Evolutionary conservation across 2,888 invertebrate species (phyloP).

Genomic region (Plagiodera versicolora): DNA sequence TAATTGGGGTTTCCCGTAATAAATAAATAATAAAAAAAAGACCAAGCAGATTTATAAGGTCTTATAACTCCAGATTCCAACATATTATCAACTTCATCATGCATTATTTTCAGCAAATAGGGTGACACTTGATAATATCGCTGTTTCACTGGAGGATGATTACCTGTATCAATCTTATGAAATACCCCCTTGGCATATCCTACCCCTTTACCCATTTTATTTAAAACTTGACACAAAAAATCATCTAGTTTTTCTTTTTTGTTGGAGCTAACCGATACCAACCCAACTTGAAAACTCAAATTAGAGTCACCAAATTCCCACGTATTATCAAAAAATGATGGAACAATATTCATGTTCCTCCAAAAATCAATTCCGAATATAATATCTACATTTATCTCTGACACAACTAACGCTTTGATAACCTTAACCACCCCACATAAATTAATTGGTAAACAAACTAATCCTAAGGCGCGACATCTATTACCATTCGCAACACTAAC

Average conservation of each 20-base stretch:
- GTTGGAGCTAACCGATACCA: background rate
- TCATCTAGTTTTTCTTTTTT: background rate
- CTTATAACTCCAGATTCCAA: conserved; percentile 17
- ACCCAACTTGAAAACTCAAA: background rate
- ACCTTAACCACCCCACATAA: conserved; percentile 13
- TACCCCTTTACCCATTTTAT: conserved; percentile 8
- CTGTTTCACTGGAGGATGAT: conserved; percentile 22
- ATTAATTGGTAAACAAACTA: conserved; percentile 12
- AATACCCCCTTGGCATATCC: conserved; percentile 18
- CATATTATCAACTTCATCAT: conserved; percentile 31
- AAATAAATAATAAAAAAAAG: no score
- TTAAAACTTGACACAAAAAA: background rate
- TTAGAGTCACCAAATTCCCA: conserved; percentile 1
- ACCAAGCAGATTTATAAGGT: conserved; percentile 42
- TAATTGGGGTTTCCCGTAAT: no score
- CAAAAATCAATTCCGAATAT: conserved; percentile 22
- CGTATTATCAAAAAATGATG: background rate
- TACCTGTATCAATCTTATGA: conserved; percentile 21
- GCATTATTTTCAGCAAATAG: conserved; percentile 13
- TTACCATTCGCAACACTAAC: conserved; percentile 18
- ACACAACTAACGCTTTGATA: conserved; percentile 14
- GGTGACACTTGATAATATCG: conserved; percentile 25
- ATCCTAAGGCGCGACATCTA: conserved; percentile 14
- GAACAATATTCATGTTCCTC: conserved; percentile 18
- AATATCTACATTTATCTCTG: conserved; percentile 16